Percentiles rank a stretch among this genome's conserved stretches.
phyloP scores from a whole-genome alignment of 1,140 invertebrate genomes.

The Monomorium pharaonis region DNA sequence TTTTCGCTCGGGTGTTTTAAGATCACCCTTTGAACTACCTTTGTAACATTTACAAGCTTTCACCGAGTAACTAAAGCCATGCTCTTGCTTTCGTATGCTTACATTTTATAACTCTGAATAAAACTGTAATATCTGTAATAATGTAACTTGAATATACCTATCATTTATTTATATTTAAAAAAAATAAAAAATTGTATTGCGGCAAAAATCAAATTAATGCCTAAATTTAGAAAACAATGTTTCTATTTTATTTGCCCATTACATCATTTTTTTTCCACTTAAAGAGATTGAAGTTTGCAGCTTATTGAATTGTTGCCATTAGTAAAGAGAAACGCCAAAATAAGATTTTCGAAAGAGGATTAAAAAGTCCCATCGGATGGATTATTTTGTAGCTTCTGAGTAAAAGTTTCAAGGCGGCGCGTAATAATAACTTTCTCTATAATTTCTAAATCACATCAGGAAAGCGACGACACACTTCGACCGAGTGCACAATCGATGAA shows the following conservation, averaged over 20 bases:
- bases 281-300: neutral
- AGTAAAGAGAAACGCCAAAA: neutral
- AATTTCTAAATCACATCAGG: slow-evolving; percentile 18
- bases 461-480: slow-evolving; percentile 24
- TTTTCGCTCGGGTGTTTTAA: neutral
- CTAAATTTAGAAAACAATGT: neutral
- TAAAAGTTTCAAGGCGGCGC: neutral
- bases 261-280: neutral
- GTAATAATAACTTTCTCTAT: slow-evolving; percentile 24
- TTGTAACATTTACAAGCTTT: neutral
- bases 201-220: neutral
- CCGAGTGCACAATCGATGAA: neutral
- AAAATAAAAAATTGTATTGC: neutral
- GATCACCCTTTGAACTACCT: neutral
- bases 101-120: neutral
- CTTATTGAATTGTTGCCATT: neutral
- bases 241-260: neutral
- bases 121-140: too few relatives aligned
- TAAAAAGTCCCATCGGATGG: neutral
- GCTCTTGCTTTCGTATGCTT: neutral
- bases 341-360: neutral
- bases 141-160: too few relatives aligned
- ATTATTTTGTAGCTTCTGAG: neutral
- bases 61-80: neutral
- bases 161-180: too few relatives aligned